These are phyloP conservation scores for Eueides isabella DNA, from an alignment of 1,140 invertebrate genomes.

Conservation along the genomic window DNA sequence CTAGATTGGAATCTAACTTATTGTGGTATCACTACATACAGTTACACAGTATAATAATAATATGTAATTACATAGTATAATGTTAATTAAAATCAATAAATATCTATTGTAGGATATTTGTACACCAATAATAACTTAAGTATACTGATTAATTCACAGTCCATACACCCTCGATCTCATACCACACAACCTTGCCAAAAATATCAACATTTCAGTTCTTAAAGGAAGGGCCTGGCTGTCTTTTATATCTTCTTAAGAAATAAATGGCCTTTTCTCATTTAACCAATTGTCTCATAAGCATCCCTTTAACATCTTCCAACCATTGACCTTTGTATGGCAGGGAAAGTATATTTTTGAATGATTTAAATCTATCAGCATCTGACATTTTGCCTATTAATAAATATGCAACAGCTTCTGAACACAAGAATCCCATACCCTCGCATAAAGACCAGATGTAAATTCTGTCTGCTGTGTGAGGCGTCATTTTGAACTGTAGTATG, in stretches of 20 bases:
- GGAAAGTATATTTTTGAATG: constrained; percentile 68
- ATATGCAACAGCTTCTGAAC: constrained; percentile 82
- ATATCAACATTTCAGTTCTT: not conserved
- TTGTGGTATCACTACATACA: too few relatives aligned
- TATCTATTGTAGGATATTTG: constrained; percentile 22
- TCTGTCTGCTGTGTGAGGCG: constrained; percentile 72
- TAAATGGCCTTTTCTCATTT: constrained; percentile 44
- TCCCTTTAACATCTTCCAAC: constrained; percentile 75
- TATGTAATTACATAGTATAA: constrained; percentile 14
- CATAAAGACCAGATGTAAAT: constrained; percentile 83
- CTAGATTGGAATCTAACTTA: too few relatives aligned
- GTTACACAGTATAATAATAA: too few relatives aligned
- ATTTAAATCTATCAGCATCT: constrained; percentile 64
- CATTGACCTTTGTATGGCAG: constrained; percentile 75
- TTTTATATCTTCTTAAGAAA: constrained; percentile 16
- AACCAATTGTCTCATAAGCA: constrained; percentile 66
- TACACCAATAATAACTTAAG: constrained; percentile 15
- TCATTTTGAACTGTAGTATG: constrained; percentile 80
- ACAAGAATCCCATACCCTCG: constrained; percentile 82
- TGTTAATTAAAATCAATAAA: not conserved
- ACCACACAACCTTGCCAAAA: not conserved
- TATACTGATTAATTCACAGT: constrained; percentile 18
- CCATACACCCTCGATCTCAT: not conserved
- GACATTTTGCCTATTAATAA: constrained; percentile 77
- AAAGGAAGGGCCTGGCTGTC: constrained; percentile 1